phyloP scores from a whole-genome alignment of 2,113 vertebrate genomes.

The Hiodon alosoides region DNA sequence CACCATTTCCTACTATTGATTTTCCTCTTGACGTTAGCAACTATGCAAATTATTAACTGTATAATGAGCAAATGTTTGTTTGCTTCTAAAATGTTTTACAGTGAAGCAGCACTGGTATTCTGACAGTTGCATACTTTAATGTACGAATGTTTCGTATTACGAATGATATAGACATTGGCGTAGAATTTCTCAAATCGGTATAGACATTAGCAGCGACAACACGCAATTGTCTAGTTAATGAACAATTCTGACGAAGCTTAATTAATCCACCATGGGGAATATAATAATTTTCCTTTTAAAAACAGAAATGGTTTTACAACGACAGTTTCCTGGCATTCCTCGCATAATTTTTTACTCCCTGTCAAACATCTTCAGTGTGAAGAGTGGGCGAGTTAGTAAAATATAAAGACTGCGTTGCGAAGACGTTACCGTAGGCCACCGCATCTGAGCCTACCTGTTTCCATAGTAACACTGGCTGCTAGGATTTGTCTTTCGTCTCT shows the following conservation, averaged over 20 bases:
- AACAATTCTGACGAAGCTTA: too few relatives aligned
- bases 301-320: too few relatives aligned
- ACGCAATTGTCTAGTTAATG: too few relatives aligned
- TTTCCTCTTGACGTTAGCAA: slow-evolving; percentile 30
- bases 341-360: slow-evolving; percentile 11
- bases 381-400: slow-evolving; percentile 57
- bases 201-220: too few relatives aligned
- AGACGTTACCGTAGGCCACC: slow-evolving; percentile 49
- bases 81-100: not conserved
- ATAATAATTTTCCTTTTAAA: not conserved
- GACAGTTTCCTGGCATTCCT: not conserved
- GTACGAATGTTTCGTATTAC: not conserved
- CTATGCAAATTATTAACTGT: slow-evolving; percentile 26
- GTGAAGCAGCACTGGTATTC: too few relatives aligned
- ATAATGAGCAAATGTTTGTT: not conserved
- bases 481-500: slow-evolving; percentile 43
- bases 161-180: not conserved
- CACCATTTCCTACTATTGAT: slow-evolving; percentile 37
- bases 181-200: not conserved
- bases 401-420: slow-evolving; percentile 49
- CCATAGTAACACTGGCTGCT: slow-evolving; percentile 62
- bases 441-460: slow-evolving; percentile 53
- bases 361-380: slow-evolving; percentile 40
- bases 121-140: too few relatives aligned
- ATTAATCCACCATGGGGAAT: not conserved